Percentiles rank a stretch among this genome's conserved stretches.
phyloP scores from a whole-genome alignment of 1,140 invertebrate genomes.

The Rhagoletis zephyria region DNA sequence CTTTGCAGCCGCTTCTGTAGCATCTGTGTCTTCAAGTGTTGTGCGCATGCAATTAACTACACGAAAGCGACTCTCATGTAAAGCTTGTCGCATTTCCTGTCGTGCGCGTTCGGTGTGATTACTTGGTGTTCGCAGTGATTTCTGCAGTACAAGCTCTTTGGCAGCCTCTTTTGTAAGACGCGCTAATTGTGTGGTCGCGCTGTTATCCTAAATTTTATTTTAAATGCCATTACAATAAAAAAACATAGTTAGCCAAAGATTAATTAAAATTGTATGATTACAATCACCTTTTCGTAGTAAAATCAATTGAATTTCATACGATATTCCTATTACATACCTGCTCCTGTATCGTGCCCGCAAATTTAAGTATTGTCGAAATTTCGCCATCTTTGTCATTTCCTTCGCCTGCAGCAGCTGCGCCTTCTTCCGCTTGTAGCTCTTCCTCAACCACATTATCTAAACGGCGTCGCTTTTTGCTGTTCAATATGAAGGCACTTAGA shows the following conservation, averaged over 20 bases:
- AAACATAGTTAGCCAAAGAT: no score
- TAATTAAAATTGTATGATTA: no score
- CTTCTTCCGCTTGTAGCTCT: conserved; percentile 33
- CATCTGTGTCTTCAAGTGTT: conserved; percentile 57
- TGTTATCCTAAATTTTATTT: conserved; percentile 62
- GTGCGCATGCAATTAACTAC: conserved; percentile 71
- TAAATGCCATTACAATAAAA: no score
- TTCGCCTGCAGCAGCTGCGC: neutral
- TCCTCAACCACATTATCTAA: conserved; percentile 60
- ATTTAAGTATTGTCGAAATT: conserved; percentile 75
- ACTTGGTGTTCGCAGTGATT: conserved; percentile 55
- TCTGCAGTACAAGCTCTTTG: conserved; percentile 64
- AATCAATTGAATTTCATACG: no score
- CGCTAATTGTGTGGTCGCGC: conserved; percentile 70
- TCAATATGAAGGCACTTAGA: conserved; percentile 75
- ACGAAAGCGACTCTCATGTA: conserved; percentile 68
- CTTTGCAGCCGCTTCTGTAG: conserved; percentile 45
- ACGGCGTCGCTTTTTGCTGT: conserved; percentile 76
- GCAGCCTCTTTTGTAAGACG: conserved; percentile 72
- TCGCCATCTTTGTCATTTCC: conserved; percentile 62
- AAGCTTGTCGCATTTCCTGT: conserved; percentile 63
- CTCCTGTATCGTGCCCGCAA: conserved; percentile 76
- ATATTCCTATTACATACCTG: conserved; percentile 59
- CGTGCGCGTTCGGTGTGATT: conserved; percentile 59
- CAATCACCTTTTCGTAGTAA: no score